These are phyloP conservation scores for Drosophila multiciliata DNA, from an alignment of 2,888 invertebrate genomes.

Conservation along the genomic window DNA sequence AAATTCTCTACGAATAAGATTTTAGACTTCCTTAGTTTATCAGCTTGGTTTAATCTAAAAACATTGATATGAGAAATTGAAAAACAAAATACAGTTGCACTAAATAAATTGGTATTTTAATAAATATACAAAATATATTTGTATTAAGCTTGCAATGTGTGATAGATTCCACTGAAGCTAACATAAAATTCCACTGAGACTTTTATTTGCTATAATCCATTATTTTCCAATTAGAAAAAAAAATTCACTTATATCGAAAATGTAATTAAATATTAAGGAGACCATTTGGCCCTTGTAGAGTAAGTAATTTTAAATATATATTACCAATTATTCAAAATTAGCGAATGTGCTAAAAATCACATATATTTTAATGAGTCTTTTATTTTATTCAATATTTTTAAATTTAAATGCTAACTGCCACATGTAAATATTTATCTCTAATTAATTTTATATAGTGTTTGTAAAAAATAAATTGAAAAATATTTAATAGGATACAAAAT, in stretches of 20 bases:
- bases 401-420: too few species aligned
- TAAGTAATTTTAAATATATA: background rate
- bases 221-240: background rate
- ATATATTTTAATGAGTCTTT: too few species aligned
- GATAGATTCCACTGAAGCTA: background rate
- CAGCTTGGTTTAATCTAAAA: background rate
- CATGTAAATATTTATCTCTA: too few species aligned
- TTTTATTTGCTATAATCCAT: too few species aligned
- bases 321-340: background rate
- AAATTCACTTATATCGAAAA: background rate
- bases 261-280: background rate
- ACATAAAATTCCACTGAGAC: background rate
- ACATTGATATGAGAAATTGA: background rate
- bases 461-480: too few species aligned
- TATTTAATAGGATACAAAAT: too few species aligned
- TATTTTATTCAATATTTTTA: too few species aligned
- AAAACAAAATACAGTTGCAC: background rate
- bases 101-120: background rate
- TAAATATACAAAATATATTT: background rate
- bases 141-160: background rate
- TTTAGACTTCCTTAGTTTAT: background rate
- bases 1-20: background rate
- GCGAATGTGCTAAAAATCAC: background rate
- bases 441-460: too few species aligned
- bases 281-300: background rate